phyloP scores from a whole-genome alignment of 1,140 invertebrate species.

The Leucophenga varia region DNA sequence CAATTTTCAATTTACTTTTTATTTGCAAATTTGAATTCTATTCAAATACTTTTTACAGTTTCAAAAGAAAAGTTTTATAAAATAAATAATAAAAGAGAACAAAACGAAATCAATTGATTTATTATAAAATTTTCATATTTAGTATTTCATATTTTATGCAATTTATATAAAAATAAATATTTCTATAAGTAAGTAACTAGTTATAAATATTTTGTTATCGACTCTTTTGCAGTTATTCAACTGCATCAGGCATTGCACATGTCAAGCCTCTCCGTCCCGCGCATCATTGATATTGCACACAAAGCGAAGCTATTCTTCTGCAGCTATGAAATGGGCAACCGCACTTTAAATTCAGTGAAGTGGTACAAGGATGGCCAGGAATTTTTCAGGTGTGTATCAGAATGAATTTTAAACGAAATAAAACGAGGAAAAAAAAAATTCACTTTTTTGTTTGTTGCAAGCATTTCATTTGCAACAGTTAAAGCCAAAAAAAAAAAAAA shows the following conservation, averaged over 20 bases:
- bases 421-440: no score
- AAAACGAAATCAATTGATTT: no score
- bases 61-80: no score
- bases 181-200: no score
- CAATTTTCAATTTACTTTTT: no score
- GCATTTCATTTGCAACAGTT: constrained; percentile 7
- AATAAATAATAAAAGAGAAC: no score
- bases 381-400: constrained; percentile 66
- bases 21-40: no score
- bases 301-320: constrained; percentile 61
- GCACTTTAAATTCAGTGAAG: constrained; percentile 74
- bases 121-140: no score
- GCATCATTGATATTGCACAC: constrained; percentile 60
- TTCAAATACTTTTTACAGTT: no score
- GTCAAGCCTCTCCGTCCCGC: constrained; percentile 55
- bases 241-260: constrained; percentile 40
- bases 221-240: constrained; percentile 29
- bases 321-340: constrained; percentile 63
- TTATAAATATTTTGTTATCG: constrained; percentile 10
- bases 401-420: no score
- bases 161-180: no score
- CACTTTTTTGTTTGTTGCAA: not conserved
- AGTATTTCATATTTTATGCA: no score
- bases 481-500: constrained; percentile 38
- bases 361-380: constrained; percentile 77